Evolutionary conservation across 2,113 vertebrate genomes (phyloP).

Genomic region (Sminthopsis crassicaudata): DNA sequence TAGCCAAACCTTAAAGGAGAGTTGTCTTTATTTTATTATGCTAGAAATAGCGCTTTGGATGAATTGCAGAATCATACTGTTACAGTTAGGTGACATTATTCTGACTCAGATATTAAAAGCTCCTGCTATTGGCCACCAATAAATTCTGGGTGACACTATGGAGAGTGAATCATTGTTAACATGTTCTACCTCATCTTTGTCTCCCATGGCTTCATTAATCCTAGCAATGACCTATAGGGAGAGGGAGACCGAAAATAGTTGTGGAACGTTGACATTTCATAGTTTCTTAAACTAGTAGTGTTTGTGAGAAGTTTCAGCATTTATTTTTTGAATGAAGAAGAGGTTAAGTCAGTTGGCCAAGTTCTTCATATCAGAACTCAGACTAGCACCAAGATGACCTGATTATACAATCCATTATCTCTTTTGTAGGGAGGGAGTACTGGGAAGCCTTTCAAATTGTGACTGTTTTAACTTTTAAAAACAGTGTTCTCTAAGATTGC

Average conservation of each 20-base stretch:
- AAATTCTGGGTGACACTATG: conserved; percentile 1
- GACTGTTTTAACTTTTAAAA: background rate
- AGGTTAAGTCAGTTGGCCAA: background rate
- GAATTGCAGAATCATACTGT: background rate
- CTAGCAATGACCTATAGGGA: background rate
- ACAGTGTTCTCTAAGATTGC: background rate
- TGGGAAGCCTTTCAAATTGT: background rate
- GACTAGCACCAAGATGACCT: background rate
- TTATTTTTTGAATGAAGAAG: background rate
- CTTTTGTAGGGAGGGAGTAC: background rate
- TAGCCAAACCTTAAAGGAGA: background rate
- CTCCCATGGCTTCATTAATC: background rate
- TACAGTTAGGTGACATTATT: background rate
- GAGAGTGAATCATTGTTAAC: background rate
- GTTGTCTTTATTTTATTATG: background rate
- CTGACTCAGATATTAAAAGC: background rate
- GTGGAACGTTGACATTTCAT: conserved; percentile 32
- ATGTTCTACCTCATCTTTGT: background rate
- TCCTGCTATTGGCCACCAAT: background rate
- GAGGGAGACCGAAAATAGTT: background rate
- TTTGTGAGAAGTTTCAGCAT: background rate
- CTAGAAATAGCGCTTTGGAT: background rate
- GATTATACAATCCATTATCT: background rate
- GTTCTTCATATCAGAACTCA: background rate
- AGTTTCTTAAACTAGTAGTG: background rate